Conservation (phyloP, 2,888 invertebrate species). For the Acanthosepion esculentum region DNA sequence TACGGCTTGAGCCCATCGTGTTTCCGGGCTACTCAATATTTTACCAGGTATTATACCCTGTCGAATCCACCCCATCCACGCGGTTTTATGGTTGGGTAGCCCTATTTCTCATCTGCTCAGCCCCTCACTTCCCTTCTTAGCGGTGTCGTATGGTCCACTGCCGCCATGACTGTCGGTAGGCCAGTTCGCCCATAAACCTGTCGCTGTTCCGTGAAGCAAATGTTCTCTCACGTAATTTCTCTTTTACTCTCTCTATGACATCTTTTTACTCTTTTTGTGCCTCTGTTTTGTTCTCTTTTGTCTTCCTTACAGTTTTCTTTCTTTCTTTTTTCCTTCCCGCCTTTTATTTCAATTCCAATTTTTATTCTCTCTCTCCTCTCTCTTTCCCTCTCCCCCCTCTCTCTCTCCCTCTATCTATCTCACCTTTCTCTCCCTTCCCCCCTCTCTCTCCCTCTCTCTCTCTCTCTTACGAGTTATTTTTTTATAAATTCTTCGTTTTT, state of each 20-base stretch:
- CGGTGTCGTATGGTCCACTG: neutral
- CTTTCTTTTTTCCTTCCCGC: neutral
- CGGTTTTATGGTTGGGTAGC: neutral
- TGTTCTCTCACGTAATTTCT: neutral
- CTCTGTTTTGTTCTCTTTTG: neutral
- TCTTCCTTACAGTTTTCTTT: neutral
- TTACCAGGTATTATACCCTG: neutral
- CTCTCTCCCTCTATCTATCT: neutral
- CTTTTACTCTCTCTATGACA: neutral
- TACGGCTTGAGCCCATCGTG: neutral
- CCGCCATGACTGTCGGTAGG: neutral
- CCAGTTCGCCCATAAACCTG: neutral
- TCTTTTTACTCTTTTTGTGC: neutral
- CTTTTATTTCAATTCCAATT: neutral
- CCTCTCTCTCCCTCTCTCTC: neutral
- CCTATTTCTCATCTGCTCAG: neutral
- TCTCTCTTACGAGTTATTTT: neutral
- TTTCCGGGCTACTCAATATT: constrained; percentile 22
- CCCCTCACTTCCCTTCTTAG: neutral
- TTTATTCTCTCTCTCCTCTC: neutral
- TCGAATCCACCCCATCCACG: neutral
- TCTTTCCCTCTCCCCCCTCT: neutral
- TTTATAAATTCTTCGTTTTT: neutral
- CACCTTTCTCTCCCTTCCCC: neutral
- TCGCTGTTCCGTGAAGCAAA: neutral